phyloP scores from a whole-genome alignment of 2,888 invertebrate species.

The Tipula lateralis region DNA sequence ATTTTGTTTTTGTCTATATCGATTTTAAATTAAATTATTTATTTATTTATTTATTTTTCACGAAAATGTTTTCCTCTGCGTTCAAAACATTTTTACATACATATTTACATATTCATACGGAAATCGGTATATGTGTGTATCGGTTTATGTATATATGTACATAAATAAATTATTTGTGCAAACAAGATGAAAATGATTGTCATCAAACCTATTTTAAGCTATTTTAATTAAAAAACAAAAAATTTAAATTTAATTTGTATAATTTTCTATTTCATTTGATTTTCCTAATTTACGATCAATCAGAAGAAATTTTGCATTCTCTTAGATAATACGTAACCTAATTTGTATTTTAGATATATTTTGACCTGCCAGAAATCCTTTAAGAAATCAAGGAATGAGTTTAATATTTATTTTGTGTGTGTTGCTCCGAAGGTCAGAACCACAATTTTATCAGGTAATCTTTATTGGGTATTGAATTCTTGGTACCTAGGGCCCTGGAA shows the following conservation, averaged over 20 bases:
- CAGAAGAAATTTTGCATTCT: neutral
- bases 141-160: neutral
- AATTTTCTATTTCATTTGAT: neutral
- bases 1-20: neutral
- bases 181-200: conserved; percentile 1
- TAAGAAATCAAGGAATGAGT: too few species aligned
- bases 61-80: neutral
- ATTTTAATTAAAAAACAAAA: neutral
- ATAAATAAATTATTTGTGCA: neutral
- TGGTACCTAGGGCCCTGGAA: too few species aligned
- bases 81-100: neutral
- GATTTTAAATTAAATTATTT: conserved; percentile 9
- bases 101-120: neutral
- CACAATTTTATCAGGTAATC: too few species aligned
- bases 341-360: too few species aligned
- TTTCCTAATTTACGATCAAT: neutral
- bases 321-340: too few species aligned
- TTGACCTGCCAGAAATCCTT: too few species aligned
- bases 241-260: neutral
- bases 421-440: too few species aligned
- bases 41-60: neutral
- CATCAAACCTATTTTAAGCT: neutral
- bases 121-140: neutral
- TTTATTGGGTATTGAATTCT: too few species aligned
- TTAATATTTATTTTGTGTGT: too few species aligned